Base-by-base conservation (phyloP, 2,113 vertebrate species). In the Shinisaurus crocodilurus region DNA sequence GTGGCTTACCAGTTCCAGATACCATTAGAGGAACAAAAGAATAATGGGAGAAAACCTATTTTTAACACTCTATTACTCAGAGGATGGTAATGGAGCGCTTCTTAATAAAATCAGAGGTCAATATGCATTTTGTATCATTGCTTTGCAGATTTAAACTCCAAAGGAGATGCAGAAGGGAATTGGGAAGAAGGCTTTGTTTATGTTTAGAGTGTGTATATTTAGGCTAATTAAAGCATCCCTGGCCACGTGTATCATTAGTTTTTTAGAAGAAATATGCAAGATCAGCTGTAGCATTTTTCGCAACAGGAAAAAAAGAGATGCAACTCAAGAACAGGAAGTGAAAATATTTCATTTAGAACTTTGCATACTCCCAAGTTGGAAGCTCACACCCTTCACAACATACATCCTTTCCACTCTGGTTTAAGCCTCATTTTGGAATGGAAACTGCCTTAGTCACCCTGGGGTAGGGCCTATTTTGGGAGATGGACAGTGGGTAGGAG, bases 141-240 rank as follows among this genome's bases (percentile, higher is more conserved):
- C 89, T 79, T 75, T 76, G 85, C 23, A 94, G 63, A 54, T 77
- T 94, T 92, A 93, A 87, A 79, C 90, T 92, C 89, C 72, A 87
- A 92, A 70, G 90, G 54, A 63, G 81, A 5, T n/a, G 91, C 80
- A 75, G 48, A 94, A 43, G 91, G 75, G 91, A 87, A 89, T 87
- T 84, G 92, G 88, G 84, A 90, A 80, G 32, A 54, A 74, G 3
- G 3, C 34, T 92, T 88, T 95, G 86, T 50, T 91, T 76, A 32
- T 74, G n/a, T 32, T 43, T 57, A 82, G 79, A 60, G 27, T 65
- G 37, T 45, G 12, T 72, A 57, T 25, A 43, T 10, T 40, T 88
- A 20, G 90, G 37, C 27, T 91, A 76, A 90, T 92, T 90, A 90
- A 90, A 93, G 93, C 83, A 81, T 92, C 27, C 37, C 45, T 20